A percentile compares a stretch with the other conserved stretches of the same genome.
These are phyloP conservation scores for Falco columbarius DNA, from an alignment of 2,797 vertebrate genomes.

Conservation along the genomic window DNA sequence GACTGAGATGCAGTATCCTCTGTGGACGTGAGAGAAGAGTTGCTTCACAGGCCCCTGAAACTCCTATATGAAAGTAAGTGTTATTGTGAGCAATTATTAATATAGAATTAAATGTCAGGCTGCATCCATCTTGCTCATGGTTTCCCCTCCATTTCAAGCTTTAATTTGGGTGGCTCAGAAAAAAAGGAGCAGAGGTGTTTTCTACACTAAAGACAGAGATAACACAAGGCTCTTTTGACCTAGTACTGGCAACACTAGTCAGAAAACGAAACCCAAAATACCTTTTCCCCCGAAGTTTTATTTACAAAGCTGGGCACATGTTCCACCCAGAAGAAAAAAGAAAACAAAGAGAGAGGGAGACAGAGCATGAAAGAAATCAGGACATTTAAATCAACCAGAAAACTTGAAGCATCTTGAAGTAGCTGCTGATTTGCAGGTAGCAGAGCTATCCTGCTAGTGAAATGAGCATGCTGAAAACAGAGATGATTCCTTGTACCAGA, in stretches of 20 bases:
- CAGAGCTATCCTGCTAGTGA: neutral
- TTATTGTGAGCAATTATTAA: neutral
- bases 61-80: neutral
- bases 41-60: neutral
- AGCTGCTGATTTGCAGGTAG: neutral
- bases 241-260: neutral
- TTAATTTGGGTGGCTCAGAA: conserved; percentile 36
- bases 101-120: conserved; percentile 3
- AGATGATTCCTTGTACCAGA: neutral
- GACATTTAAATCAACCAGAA: neutral
- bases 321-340: neutral
- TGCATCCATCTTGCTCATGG: neutral
- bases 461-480: accelerated
- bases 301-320: neutral
- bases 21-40: neutral
- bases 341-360: neutral
- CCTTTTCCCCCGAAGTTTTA: neutral
- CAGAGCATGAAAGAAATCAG: neutral
- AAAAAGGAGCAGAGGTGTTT: conserved; percentile 17
- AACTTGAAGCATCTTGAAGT: neutral
- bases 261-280: neutral
- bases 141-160: conserved; percentile 1
- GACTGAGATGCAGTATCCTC: neutral
- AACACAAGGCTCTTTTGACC: neutral
- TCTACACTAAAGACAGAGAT: neutral